Evolutionary conservation across 2,797 vertebrate genomes (phyloP), one percentile per base, ranked within the genome.

Genomic region (Dicrostonyx torquatus): DNA sequence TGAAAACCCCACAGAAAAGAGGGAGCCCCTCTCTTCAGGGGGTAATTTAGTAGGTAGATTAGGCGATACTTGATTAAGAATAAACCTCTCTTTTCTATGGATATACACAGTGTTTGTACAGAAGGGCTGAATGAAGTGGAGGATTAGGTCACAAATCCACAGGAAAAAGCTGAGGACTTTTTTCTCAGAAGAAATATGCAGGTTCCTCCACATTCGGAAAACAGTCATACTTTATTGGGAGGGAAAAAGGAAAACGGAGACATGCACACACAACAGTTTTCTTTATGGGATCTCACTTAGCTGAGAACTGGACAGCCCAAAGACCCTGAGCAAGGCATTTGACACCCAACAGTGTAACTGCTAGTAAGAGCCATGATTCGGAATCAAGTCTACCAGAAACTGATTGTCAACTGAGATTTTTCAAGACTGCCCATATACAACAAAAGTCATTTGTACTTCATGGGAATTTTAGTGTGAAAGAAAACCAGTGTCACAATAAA

Each of bases 401-500:
- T 91, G 95, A 97, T 90, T 84, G 95, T 97, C 87, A 90, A 96
- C 90, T 91, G 95, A 96, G 85, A 97, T 96, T 97, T 98, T 95
- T 95, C 85, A 45, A 93, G 86, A 91, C 26, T 95, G 89, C 78
- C 96, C 94, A 77, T 7, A 78, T 97, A 95, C n/a, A 97, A 92
- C 77, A 97, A 94, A 97, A 97, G 96, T 80, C 64, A 58, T 90
- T 94, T 97, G 62, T 13, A 94, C 80, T 73, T 97, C 92, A 5
- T 97, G 96, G 82, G 84, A 83, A 97, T 98, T 97, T 97, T 17
- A 91, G 53, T 96, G 73, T 95, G 91, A 97, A 98, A 97, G 72
- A 92, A 98, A 98, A 97, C 93, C 96, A 97, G 97, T 89, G 97
- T 98, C 94, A 96, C 94, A 95, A 94, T 96, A 98, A 98, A 97